phyloP scores from a whole-genome alignment of 2,113 vertebrate species.

The Micronycteris hirsuta region DNA sequence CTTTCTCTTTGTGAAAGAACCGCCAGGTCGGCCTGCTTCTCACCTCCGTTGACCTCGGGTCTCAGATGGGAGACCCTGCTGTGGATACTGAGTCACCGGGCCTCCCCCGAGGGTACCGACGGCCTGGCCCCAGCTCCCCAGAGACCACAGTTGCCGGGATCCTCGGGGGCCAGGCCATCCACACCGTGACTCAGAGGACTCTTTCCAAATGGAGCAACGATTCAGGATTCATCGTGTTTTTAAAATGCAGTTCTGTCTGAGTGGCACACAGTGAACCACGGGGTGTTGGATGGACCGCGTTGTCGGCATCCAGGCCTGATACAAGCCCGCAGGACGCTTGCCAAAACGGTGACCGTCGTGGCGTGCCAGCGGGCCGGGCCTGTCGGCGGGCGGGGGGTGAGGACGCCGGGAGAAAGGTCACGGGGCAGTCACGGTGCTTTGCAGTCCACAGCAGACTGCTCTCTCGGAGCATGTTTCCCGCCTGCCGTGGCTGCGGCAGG shows the following conservation, averaged over 20 bases:
- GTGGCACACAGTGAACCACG: not conserved
- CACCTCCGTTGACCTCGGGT: not conserved
- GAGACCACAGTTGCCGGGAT: fast-evolving
- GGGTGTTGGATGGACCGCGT: not conserved
- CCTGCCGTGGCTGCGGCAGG: fast-evolving
- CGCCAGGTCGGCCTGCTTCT: not conserved
- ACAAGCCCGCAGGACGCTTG: not conserved
- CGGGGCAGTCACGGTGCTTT: fast-evolving
- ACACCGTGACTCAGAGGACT: not conserved
- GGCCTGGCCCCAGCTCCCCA: not conserved
- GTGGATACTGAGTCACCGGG: too few relatives aligned
- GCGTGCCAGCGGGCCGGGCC: not conserved
- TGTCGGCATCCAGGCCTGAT: not conserved
- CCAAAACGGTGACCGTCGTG: not conserved
- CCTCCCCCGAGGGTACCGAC: not conserved
- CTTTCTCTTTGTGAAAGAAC: not conserved
- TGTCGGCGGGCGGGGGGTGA: not conserved
- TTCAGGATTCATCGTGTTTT: not conserved
- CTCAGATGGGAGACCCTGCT: not conserved
- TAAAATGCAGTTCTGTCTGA: not conserved
- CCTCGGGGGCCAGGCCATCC: not conserved
- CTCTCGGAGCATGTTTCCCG: fast-evolving
- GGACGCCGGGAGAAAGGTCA: not conserved
- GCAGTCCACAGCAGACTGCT: fast-evolving
- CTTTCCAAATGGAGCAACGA: not conserved